Base-by-base conservation (phyloP, 2,888 invertebrate species). In the Malachius bipustulatus region DNA sequence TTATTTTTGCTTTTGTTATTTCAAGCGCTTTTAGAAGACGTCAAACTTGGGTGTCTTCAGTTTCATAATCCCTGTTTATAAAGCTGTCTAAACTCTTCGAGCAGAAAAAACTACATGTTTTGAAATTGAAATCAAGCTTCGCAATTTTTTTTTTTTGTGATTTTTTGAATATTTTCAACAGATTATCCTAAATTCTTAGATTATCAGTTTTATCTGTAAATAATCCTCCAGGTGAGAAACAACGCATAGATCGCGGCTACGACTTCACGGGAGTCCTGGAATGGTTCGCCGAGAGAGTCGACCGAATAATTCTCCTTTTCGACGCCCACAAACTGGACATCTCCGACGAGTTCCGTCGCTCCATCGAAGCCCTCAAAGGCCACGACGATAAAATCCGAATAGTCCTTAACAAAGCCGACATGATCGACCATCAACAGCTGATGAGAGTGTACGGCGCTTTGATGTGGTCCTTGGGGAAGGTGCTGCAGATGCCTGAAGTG, bases 381-480 rank as follows among this genome's bases (percentile, higher is more conserved):
- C 91, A 94, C 58, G 94, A 94, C 57, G 94, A 94, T 56, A 96
- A 96, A 67, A 97, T 98, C 45, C 74, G 97, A 41, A 98, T 98
- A 54, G 94, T 97, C 36, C 68, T 98, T 1, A 98, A 98, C 67
- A 98, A 98, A 62, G 94, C 97, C 3, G 98, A 98, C 57, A 94
- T 94, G 90, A 85, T 98, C 32, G 94, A 97, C 61, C 94, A 96
- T 58, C 97, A 97, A 59, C 96, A 97, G 62, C 65, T 98, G 45
- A 97, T 98, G 96, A 69, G 94, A 42, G 90, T 98, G 2, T 98
- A 98, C 56, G 98, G 98, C 27, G 98, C 97, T 2, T 73, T 98
- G 35, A 98, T 98, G 98, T 98, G 98, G 98, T 96, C 96, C 0
- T 67, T 98, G 24, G 97, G 97, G 14, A 97, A 97, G 26, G 96